Evolutionary conservation across 1,140 invertebrate genomes (phyloP).

Genomic region (Myzus persicae): DNA sequence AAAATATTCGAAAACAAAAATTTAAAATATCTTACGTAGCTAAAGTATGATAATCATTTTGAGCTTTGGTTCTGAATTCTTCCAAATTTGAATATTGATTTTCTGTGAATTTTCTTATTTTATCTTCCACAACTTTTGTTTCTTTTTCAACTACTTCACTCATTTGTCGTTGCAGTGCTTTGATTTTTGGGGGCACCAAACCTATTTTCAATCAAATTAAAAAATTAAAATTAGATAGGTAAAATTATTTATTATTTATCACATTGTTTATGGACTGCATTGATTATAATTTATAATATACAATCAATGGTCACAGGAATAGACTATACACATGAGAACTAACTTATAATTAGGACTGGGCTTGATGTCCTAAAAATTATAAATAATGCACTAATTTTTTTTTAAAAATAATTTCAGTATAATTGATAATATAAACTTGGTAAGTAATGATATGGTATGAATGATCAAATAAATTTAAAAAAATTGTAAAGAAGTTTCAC

Average conservation of each 20-base stretch:
- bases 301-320: too few relatives aligned
- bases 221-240: background rate
- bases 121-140: constrained; percentile 66
- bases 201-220: constrained; percentile 24
- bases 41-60: constrained; percentile 67
- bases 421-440: too few relatives aligned
- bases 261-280: background rate
- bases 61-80: constrained; percentile 66
- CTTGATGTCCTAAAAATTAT: too few relatives aligned
- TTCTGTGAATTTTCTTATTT: constrained; percentile 67
- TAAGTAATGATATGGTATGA: too few relatives aligned
- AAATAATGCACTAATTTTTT: too few relatives aligned
- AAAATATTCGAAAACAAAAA: background rate
- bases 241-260: background rate
- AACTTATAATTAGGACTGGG: too few relatives aligned
- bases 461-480: too few relatives aligned
- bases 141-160: constrained; percentile 66
- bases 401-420: too few relatives aligned
- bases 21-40: constrained; percentile 63
- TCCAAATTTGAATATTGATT: constrained; percentile 68
- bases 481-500: too few relatives aligned
- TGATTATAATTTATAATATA: background rate
- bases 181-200: constrained; percentile 46
- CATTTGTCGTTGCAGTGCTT: constrained; percentile 66
- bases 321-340: too few relatives aligned